Percentiles rank a stretch among this genome's conserved stretches.
These are phyloP conservation scores for Amphipoea oculea DNA, from an alignment of 2,888 invertebrate genomes.

Conservation along the genomic window DNA sequence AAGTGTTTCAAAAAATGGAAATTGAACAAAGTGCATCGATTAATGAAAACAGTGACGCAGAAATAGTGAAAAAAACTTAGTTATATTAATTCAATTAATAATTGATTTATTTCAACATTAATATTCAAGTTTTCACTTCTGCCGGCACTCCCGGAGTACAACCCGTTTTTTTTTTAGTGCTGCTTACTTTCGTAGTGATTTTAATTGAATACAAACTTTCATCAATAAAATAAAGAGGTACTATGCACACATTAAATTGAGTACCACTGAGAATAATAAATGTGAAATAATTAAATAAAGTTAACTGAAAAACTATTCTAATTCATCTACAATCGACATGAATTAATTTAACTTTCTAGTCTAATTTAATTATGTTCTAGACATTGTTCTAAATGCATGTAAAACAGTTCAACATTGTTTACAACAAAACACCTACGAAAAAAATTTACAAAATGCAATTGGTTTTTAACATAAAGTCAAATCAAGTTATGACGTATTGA, in stretches of 20 bases:
- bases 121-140: no score
- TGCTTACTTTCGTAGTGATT: conserved; percentile 10
- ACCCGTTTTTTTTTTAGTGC: not conserved
- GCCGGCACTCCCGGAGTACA: no score
- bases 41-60: no score
- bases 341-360: conserved; percentile 36
- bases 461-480: no score
- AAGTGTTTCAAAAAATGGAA: no score
- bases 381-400: conserved; percentile 4
- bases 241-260: not conserved
- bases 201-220: conserved; percentile 20
- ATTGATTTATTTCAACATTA: no score
- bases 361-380: conserved; percentile 16
- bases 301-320: conserved; percentile 34
- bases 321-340: conserved; percentile 11
- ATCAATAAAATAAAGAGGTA: conserved; percentile 2
- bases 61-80: no score
- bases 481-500: not conserved
- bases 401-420: not conserved
- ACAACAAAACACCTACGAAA: not conserved
- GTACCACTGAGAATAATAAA: conserved; percentile 14
- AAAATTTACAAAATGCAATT: not conserved
- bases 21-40: no score
- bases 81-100: no score
- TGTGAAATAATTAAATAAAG: conserved; percentile 28